A percentile compares a stretch with the other conserved stretches of the same genome.
Conservation (phyloP, 1,140 invertebrate genomes). For the Alviniconcha marisindica region DNA sequence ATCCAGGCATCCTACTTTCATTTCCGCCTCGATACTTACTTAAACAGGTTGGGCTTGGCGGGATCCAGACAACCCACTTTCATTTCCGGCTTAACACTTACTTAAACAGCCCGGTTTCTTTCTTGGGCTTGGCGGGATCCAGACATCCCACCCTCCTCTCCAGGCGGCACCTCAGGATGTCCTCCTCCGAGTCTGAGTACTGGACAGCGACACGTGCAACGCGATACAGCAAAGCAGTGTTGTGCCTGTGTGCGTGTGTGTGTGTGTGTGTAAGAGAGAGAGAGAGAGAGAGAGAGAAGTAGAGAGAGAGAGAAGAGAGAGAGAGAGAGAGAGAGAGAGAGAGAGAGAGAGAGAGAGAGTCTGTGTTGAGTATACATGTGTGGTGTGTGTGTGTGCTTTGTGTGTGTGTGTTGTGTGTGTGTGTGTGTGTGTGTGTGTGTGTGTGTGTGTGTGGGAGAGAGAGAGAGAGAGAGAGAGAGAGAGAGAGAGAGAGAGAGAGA, state of each 20-base stretch:
- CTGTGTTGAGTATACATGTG: too few relatives aligned
- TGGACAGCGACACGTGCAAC: neutral
- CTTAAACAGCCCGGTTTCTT: neutral
- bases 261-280: conserved; percentile 22
- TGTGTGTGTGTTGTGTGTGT: too few relatives aligned
- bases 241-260: neutral
- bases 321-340: neutral
- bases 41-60: too few relatives aligned
- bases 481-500: neutral
- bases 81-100: neutral
- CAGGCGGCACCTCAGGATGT: too few relatives aligned
- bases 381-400: too few relatives aligned
- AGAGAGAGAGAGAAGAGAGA: neutral
- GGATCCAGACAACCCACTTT: neutral
- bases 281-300: neutral
- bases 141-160: neutral
- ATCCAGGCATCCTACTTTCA: too few relatives aligned
- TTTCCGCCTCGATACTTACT: too few relatives aligned
- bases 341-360: too few relatives aligned
- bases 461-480: neutral
- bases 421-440: too few relatives aligned
- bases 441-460: neutral
- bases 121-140: neutral
- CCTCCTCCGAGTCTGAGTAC: too few relatives aligned
- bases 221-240: neutral